Base-by-base conservation (phyloP, 2,113 vertebrate genomes). In the Hylia prasina region DNA sequence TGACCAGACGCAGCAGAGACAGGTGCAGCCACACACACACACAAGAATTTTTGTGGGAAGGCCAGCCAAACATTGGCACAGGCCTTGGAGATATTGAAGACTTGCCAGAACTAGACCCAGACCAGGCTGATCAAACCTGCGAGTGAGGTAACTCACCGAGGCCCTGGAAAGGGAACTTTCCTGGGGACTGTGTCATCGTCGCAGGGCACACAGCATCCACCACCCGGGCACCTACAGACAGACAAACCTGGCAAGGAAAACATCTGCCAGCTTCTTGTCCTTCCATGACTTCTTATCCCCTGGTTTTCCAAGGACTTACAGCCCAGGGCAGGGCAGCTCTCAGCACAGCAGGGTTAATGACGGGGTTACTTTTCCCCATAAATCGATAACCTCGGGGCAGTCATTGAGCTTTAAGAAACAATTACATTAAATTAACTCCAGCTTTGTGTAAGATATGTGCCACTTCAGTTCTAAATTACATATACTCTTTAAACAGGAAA, bases 101-200 rank as follows among this genome's bases (percentile, higher is more conserved):
- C 28, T 25, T 37, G 50, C n/a, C 42, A 77, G 45, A 68, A 53
- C 17, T n/a, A 40, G 40, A 80, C 13, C 44, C 61, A 83, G 47
- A 57, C 2, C 86, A 65, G 57, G 31, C 39, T 30, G 45, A 65
- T n/a, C 33, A 25, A 48, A 33, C 10, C 18, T 13, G 1, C 0
- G 31, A 11, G 30, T 12, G 31, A 45, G 53, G 31, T 22, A 40
- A 48, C 14, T 15, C 35, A 17, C 33, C 42, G 27, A 60, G 35
- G 19, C 22, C 33, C 44, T 7, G 45, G 8, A 7, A 22, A 12
- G 35, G 9, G 50, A n/a, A 16, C 42, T 17, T 33, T 4, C 3
- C 16, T 0, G 45, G 27, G 39, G 22, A 9, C 15, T 0, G 7
- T n/a, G n/a, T n/a, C 2, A 15, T 11, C 9, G 22, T 9, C 5